phyloP scores from a whole-genome alignment of 1,140 invertebrate genomes.

The Danaus melanippus region DNA sequence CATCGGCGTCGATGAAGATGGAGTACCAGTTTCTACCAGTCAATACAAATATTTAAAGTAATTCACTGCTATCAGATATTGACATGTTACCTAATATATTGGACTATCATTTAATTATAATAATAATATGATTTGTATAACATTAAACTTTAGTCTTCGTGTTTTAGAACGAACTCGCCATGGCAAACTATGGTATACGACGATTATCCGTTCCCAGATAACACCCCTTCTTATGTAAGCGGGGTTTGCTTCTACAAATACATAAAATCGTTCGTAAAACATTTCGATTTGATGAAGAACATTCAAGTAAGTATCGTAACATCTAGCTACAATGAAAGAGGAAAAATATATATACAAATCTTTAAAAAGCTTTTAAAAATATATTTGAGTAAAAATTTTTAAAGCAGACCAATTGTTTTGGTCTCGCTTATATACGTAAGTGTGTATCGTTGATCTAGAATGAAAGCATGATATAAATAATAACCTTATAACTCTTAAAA shows the following conservation, averaged over 20 bases:
- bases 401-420: too few species aligned
- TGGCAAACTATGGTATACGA: conserved; percentile 59
- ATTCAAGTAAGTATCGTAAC: conserved; percentile 81
- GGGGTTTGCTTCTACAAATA: conserved; percentile 86
- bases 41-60: conserved; percentile 81
- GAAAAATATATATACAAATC: too few species aligned
- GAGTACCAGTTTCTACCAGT: conserved; percentile 78
- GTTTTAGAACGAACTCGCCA: conserved; percentile 63
- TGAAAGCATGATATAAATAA: too few species aligned
- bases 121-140: too few species aligned
- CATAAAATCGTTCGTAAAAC: conserved; percentile 81
- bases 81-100: too few species aligned
- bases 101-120: too few species aligned
- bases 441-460: too few species aligned
- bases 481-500: too few species aligned
- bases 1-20: conserved; percentile 73
- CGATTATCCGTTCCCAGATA: conserved; percentile 77
- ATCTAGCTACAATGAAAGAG: too few species aligned
- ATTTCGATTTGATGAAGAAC: conserved; percentile 77
- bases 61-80: conserved; percentile 42
- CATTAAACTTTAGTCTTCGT: conserved; percentile 9
- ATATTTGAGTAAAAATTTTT: too few species aligned
- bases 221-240: conserved; percentile 81
- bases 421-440: too few species aligned
- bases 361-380: too few species aligned